These are phyloP conservation scores for Patagioenas fasciata DNA, from an alignment of 2,113 vertebrate species.

Conservation along the genomic window DNA sequence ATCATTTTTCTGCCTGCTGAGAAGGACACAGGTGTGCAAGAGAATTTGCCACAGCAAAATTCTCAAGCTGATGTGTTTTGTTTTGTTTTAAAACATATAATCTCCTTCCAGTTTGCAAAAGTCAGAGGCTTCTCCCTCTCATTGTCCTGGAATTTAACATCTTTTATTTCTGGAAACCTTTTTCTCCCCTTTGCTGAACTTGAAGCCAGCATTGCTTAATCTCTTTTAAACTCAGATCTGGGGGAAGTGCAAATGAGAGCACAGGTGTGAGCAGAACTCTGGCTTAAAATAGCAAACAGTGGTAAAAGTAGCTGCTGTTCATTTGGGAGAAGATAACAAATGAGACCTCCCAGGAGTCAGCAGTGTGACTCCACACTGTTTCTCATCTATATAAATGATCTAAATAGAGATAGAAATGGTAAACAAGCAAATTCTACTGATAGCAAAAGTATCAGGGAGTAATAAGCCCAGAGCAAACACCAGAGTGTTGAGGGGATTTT, in stretches of 20 bases:
- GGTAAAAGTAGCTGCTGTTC: neutral
- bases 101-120: neutral
- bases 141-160: neutral
- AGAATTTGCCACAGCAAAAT: neutral
- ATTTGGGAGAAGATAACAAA: slow-evolving; percentile 32
- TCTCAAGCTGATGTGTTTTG: neutral
- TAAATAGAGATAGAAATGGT: slow-evolving; percentile 29
- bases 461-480: slow-evolving; percentile 56
- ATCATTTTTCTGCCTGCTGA: neutral
- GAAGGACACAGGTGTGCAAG: neutral
- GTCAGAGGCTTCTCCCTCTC: neutral
- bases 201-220: neutral
- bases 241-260: neutral
- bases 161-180: neutral
- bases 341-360: slow-evolving; percentile 26
- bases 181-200: neutral
- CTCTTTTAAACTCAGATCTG: neutral
- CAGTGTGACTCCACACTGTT: neutral
- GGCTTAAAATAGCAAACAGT: slow-evolving; percentile 39
- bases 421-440: slow-evolving; percentile 43
- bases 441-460: slow-evolving; percentile 31
- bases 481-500: neutral
- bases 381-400: slow-evolving; percentile 50
- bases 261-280: neutral
- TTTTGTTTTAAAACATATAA: too few species aligned